Evolutionary conservation across 2,888 invertebrate species (phyloP).

Genomic region (Psylliodes chrysocephalus): DNA sequence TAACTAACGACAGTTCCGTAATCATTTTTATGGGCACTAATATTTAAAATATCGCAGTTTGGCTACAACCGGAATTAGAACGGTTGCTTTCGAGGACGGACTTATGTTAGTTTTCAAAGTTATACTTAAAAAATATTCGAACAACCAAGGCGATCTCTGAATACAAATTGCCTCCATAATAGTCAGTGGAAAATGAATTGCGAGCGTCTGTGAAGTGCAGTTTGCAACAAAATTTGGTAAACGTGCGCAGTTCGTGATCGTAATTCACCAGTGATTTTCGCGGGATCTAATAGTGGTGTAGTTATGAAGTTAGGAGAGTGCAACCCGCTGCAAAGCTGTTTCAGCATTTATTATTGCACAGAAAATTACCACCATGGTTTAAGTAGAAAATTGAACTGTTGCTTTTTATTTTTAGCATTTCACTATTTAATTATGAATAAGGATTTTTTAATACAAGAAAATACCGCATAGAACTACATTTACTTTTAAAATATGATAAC

Average conservation of each 20-base stretch:
- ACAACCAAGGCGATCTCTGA: slow-evolving; percentile 7
- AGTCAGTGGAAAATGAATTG: slow-evolving; percentile 5
- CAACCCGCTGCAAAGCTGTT: neutral
- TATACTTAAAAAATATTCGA: neutral
- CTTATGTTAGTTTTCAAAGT: slow-evolving; percentile 1
- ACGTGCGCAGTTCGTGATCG: slow-evolving; percentile 6
- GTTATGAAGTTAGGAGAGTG: neutral
- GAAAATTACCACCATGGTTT: too few species aligned
- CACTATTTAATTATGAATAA: too few species aligned
- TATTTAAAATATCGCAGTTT: neutral
- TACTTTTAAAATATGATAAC: too few species aligned
- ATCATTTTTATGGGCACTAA: neutral
- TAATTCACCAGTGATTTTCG: slow-evolving; percentile 11
- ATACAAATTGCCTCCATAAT: slow-evolving; percentile 11
- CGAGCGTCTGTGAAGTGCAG: slow-evolving; percentile 3
- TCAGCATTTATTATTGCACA: too few species aligned
- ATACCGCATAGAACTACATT: too few species aligned
- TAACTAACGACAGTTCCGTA: neutral
- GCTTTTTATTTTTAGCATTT: too few species aligned
- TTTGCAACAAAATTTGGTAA: slow-evolving; percentile 10
- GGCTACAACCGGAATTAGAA: neutral
- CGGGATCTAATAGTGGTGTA: slow-evolving; percentile 5
- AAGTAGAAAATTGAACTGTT: too few species aligned
- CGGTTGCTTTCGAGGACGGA: neutral
- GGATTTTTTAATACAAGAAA: too few species aligned